These are phyloP conservation scores for Zaprionus lineosus DNA, from an alignment of 2,888 invertebrate species.

Conservation along the genomic window DNA sequence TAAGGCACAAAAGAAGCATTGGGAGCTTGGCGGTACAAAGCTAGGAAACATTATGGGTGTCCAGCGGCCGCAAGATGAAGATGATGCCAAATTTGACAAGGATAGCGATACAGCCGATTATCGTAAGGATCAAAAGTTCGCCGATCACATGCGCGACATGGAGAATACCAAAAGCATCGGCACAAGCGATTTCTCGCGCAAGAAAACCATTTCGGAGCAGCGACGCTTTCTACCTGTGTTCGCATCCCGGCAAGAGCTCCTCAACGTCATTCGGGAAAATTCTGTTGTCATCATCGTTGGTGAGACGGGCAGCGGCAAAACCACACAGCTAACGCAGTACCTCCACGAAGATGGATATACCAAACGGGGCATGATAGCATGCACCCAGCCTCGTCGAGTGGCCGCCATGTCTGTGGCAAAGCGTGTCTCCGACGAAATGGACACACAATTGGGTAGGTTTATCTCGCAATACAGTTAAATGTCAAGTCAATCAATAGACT, in stretches of 20 bases:
- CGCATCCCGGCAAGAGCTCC: constrained; percentile 95
- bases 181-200: constrained; percentile 92
- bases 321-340: constrained; percentile 98
- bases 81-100: constrained; percentile 86
- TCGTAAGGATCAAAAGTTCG: constrained; percentile 97
- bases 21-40: constrained; percentile 98
- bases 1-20: constrained; percentile 98
- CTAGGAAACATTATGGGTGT: constrained; percentile 97
- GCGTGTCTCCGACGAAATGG: constrained; percentile 99
- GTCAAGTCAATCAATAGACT: too few species aligned
- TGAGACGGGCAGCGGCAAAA: constrained; percentile 87
- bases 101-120: constrained; percentile 91
- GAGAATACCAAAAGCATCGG: constrained; percentile 84
- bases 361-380: constrained; percentile 96
- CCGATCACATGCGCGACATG: constrained; percentile 92
- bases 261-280: constrained; percentile 96
- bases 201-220: constrained; percentile 92
- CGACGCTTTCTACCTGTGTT: constrained; percentile 96
- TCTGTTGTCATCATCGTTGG: constrained; percentile 97
- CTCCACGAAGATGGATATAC: constrained; percentile 98
- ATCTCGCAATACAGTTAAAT: not conserved
- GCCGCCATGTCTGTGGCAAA: constrained; percentile 99
- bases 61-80: constrained; percentile 90
- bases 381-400: constrained; percentile 98
- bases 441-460: constrained; percentile 89